Evolutionary conservation across 2,888 invertebrate species (phyloP).

Genomic region (Protonemura montana): DNA sequence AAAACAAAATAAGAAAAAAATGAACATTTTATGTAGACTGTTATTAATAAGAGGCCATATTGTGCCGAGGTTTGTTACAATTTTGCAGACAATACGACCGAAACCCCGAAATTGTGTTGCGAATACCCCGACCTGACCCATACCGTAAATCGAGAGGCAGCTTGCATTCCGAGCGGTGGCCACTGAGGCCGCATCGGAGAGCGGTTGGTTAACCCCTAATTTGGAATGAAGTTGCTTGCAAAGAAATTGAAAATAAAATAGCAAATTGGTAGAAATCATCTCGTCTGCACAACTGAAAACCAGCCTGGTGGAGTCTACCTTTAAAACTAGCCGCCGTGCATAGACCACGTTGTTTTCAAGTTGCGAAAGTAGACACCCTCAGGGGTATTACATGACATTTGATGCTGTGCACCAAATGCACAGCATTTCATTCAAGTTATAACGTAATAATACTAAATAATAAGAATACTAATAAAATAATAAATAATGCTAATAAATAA

Average conservation of each 20-base stretch:
- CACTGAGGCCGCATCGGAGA: too few relatives aligned
- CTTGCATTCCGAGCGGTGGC: background rate
- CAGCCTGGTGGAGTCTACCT: conserved; percentile 29
- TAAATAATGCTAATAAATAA: conserved; percentile 29
- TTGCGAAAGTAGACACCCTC: conserved; percentile 12
- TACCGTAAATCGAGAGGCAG: background rate
- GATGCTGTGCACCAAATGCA: conserved; percentile 27
- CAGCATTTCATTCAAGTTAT: conserved; percentile 36
- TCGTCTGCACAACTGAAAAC: conserved; percentile 13
- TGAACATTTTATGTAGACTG: conserved; percentile 48
- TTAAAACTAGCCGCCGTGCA: conserved; percentile 7
- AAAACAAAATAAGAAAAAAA: conserved; percentile 48
- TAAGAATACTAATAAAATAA: conserved; percentile 36
- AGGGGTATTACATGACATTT: conserved; percentile 8
- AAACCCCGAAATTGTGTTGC: conserved; percentile 37
- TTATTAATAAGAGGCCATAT: conserved; percentile 49
- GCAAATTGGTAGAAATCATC: background rate
- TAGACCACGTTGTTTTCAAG: conserved; percentile 31
- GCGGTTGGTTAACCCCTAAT: conserved; percentile 9
- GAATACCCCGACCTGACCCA: background rate
- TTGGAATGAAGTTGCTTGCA: conserved; percentile 26
- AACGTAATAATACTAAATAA: conserved; percentile 37
- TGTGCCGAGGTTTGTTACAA: conserved; percentile 50
- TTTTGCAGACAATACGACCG: conserved; percentile 50
- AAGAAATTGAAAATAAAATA: conserved; percentile 19